Base-by-base conservation (phyloP, 2,888 invertebrate genomes). In the Nineta flava region DNA sequence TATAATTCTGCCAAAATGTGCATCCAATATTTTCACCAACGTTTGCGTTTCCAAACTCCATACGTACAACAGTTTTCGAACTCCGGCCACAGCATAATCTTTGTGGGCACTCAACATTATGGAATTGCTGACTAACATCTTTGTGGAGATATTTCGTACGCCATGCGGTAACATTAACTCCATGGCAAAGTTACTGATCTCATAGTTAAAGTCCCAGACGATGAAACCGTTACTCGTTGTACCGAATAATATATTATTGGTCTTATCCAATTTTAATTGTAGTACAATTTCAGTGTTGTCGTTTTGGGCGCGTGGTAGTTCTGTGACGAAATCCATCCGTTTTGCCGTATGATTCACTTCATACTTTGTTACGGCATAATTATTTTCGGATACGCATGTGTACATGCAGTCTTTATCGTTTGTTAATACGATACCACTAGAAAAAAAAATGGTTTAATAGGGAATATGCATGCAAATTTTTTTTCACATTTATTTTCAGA, bases 1-100 rank as follows among this genome's bases (percentile, higher is more conserved):
- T 50, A 97, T 91, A 10, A 97, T 96, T 52, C 97, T 73, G 0
- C 94, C 96, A 59, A 96, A 97, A 66, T 97, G 97, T 0, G 96
- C 97, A 62, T 97, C 96, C 16, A 97, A 69, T 2, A 92, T 79
- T 68, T 96, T 96, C 26, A 94, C 81, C 53, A 97, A 71, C 54
- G 86, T 82, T 1, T 79, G 78, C 2, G 80, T 82, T 58, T 83
- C 76, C 40, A 94, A 72, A 59, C 83, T 84, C 95, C 96, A 97
- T 0, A 97, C 88, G 65, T 95, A 97, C 0, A 97, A 73, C 64
- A 84, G 93, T 66, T 95, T 44, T 3, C 85, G 80, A 1, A 97
- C 94, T 2, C 95, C 96, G 35, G 95, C 96, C 0, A 97, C 90
- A 1, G 94, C 91, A 61, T 91, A 95, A 59, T 88, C 84, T 58